A percentile compares a stretch with the other conserved stretches of the same genome.
These are phyloP conservation scores for Eumeta japonica DNA, from an alignment of 1,140 invertebrate genomes.

Conservation along the genomic window DNA sequence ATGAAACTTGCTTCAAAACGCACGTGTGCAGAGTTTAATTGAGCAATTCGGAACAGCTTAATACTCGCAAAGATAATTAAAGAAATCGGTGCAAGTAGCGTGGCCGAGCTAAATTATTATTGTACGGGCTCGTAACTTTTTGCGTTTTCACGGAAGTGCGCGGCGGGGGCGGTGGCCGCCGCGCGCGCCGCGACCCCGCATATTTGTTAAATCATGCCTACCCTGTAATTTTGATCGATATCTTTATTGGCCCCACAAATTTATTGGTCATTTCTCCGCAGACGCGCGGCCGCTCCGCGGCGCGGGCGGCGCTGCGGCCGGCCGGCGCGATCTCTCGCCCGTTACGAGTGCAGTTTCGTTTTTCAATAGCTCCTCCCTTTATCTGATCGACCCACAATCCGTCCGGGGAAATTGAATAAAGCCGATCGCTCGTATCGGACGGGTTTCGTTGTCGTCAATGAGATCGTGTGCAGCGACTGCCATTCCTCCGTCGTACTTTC, in stretches of 20 bases:
- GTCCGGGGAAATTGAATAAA: conserved; percentile 41
- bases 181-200: conserved; percentile 25
- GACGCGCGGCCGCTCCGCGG: conserved; percentile 38
- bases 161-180: conserved; percentile 47
- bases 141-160: conserved; percentile 45
- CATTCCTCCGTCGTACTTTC: no score
- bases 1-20: conserved; percentile 29
- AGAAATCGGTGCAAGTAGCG: conserved; percentile 34
- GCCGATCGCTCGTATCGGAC: no score
- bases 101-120: conserved; percentile 36
- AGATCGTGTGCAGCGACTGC: no score
- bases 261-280: conserved; percentile 53
- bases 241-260: conserved; percentile 51
- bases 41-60: conserved; percentile 31
- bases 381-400: conserved; percentile 45
- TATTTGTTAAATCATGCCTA: conserved; percentile 54
- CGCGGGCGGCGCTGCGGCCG: conserved; percentile 29
- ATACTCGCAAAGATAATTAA: conserved; percentile 33
- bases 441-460: no score
- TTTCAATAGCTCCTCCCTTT: conserved; percentile 50
- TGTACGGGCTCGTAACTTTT: conserved; percentile 34
- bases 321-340: conserved; percentile 25
- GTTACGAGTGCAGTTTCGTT: conserved; percentile 28
- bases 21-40: conserved; percentile 31
- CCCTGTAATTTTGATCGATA: conserved; percentile 58